Percentiles rank a stretch among this genome's conserved stretches.
Conservation (phyloP, 2,888 invertebrate species). For the Caenorhabditis drosophilae region DNA sequence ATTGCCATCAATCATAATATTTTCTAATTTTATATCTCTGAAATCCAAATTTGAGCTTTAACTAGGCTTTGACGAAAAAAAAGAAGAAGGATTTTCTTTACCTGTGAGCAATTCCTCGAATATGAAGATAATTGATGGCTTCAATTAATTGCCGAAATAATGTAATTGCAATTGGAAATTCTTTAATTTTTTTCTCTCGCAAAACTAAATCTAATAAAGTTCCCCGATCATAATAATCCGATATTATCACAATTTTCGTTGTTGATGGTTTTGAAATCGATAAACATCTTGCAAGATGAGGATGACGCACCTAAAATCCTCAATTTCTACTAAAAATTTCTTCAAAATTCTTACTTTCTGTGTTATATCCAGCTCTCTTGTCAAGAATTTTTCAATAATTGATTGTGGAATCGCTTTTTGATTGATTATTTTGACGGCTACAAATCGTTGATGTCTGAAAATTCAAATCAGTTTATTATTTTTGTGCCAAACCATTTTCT, state of each 20-base stretch:
- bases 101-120: constrained; percentile 37
- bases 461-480: neutral
- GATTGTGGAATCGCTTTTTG: constrained; percentile 44
- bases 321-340: too few species aligned
- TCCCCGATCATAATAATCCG: constrained; percentile 55
- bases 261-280: constrained; percentile 37
- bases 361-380: constrained; percentile 57
- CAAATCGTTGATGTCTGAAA: constrained; percentile 32
- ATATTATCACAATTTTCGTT: constrained; percentile 50
- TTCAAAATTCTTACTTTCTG: constrained; percentile 32
- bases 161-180: constrained; percentile 46
- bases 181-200: constrained; percentile 36
- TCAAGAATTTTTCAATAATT: constrained; percentile 56
- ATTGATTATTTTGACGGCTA: constrained; percentile 60
- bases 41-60: neutral
- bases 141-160: constrained; percentile 60
- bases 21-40: constrained; percentile 49
- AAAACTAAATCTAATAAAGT: constrained; percentile 51
- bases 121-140: constrained; percentile 58
- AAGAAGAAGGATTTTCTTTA: neutral
- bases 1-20: constrained; percentile 55
- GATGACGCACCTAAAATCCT: too few species aligned
- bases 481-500: too few species aligned
- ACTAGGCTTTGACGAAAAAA: neutral
- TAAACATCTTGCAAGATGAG: constrained; percentile 47